phyloP scores from a whole-genome alignment of 2,797 vertebrate species.

The Myotis daubentonii region DNA sequence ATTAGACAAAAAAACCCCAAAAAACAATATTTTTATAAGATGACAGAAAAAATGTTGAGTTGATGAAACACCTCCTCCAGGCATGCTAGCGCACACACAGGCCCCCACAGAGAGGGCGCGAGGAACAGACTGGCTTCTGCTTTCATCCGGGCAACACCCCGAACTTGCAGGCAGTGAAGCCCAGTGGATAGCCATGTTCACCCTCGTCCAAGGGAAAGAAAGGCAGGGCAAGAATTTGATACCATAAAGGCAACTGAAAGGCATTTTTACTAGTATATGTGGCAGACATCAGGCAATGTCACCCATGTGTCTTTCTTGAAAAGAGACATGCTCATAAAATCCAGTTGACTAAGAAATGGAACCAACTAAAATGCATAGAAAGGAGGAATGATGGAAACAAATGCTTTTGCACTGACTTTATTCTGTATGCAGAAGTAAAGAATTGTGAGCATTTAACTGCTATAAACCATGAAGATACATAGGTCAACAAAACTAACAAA shows the following conservation, averaged over 20 bases:
- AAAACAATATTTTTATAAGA: not conserved
- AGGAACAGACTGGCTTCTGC: not conserved
- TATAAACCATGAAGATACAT: not conserved
- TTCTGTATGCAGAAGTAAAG: conserved; percentile 50
- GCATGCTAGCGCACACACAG: not conserved
- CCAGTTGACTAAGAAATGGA: conserved; percentile 63
- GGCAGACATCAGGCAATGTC: conserved; percentile 27
- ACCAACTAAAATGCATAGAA: conserved; percentile 48
- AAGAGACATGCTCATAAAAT: conserved; percentile 43
- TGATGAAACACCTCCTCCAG: not conserved
- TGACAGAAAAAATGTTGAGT: conserved; percentile 17
- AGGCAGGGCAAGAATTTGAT: not conserved
- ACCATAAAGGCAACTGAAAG: not conserved
- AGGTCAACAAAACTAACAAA: not conserved
- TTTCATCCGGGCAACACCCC: not conserved
- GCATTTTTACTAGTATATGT: conserved; percentile 5
- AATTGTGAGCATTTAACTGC: not conserved
- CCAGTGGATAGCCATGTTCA: not conserved
- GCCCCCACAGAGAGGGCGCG: too few relatives aligned
- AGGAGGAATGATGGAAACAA: not conserved
- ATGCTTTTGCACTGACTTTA: not conserved
- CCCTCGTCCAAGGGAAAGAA: not conserved
- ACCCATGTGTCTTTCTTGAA: not conserved
- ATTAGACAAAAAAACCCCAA: not conserved
- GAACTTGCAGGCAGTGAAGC: not conserved